Conservation (phyloP, 2,888 invertebrate species). For the Psylliodes chrysocephalus region DNA sequence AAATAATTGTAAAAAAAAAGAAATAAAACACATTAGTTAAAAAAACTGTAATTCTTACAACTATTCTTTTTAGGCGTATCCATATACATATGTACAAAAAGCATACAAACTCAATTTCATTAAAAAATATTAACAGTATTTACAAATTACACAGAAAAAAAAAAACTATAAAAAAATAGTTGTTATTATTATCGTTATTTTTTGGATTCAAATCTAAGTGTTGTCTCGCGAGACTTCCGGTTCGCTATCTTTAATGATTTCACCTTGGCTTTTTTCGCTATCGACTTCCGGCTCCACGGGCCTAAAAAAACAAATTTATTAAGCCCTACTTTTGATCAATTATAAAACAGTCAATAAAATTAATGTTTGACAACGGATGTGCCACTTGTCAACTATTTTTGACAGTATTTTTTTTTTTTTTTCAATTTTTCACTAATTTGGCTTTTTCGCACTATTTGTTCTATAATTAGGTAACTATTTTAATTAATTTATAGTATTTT, state of each 20-base stretch:
- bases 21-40: conserved; percentile 32
- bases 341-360: neutral
- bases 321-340: neutral
- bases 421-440: no score
- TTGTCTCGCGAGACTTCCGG: conserved; percentile 35
- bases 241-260: conserved; percentile 1
- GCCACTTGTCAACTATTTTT: no score
- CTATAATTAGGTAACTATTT: no score
- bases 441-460: no score
- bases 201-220: conserved; percentile 31
- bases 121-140: conserved; percentile 40
- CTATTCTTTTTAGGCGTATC: conserved; percentile 42
- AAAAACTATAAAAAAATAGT: conserved; percentile 21
- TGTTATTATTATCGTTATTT: conserved; percentile 15
- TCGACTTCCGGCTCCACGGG: neutral
- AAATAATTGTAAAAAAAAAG: no score
- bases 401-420: no score
- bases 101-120: conserved; percentile 30
- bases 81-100: conserved; percentile 45
- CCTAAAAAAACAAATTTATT: neutral
- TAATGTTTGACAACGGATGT: no score
- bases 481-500: no score
- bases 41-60: conserved; percentile 42
- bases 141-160: conserved; percentile 30
- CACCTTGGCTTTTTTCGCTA: conserved; percentile 17